Evolutionary conservation across 2,888 invertebrate species (phyloP).

Genomic region (Pterostichus madidus): DNA sequence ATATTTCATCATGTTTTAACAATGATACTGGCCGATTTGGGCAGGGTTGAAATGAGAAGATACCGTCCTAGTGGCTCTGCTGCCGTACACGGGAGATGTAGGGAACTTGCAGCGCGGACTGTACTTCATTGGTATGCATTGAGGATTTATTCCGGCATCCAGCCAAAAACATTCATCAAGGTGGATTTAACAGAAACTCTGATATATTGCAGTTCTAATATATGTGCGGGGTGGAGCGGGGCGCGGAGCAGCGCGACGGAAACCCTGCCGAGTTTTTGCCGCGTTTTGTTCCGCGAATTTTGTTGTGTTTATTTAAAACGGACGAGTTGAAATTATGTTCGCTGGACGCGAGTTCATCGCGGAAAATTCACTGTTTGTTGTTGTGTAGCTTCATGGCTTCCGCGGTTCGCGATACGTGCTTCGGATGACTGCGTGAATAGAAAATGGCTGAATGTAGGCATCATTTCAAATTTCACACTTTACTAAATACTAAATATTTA

Average conservation of each 20-base stretch:
- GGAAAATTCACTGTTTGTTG: constrained; percentile 49
- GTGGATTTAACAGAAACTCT: constrained; percentile 79
- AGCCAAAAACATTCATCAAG: constrained; percentile 79
- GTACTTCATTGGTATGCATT: constrained; percentile 79
- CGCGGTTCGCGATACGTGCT: constrained; percentile 1
- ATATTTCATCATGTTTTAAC: no score
- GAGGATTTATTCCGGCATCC: constrained; percentile 79
- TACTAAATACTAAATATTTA: no score
- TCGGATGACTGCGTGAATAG: background rate
- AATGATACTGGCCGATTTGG: background rate
- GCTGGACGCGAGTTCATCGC: constrained; percentile 50
- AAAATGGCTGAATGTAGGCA: no score
- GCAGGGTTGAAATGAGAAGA: background rate
- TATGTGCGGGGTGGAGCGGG: constrained; percentile 72
- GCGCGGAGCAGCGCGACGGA: constrained; percentile 34
- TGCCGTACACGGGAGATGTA: background rate
- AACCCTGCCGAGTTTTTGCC: constrained; percentile 64
- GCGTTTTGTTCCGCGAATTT: constrained; percentile 66
- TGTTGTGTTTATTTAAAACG: constrained; percentile 66
- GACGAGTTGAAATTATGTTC: constrained; percentile 60
- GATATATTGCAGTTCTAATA: constrained; percentile 78
- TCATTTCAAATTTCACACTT: no score
- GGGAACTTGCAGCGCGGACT: constrained; percentile 70
- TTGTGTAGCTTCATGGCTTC: constrained; percentile 1
- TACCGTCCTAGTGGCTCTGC: background rate